Conservation (phyloP, 2,888 invertebrate genomes). For the Bhutanitis thaidina region DNA sequence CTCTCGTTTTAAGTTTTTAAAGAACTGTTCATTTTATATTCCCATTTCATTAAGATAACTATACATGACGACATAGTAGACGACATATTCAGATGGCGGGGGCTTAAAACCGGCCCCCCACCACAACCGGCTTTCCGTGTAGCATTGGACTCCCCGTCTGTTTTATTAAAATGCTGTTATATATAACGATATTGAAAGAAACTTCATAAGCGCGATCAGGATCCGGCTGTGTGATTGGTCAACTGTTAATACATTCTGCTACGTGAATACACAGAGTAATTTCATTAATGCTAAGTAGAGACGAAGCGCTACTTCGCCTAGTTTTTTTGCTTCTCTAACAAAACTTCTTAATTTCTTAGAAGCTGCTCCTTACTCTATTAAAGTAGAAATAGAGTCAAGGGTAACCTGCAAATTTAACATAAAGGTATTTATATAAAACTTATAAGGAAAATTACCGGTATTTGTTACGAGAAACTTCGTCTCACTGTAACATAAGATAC, state of each 20-base stretch:
- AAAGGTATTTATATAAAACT: too few relatives aligned
- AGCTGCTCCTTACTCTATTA: too few relatives aligned
- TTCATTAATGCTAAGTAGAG: neutral
- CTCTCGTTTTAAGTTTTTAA: conserved; percentile 43
- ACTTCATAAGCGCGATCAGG: conserved; percentile 56
- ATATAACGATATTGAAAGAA: conserved; percentile 33
- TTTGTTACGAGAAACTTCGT: too few relatives aligned
- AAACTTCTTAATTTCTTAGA: too few relatives aligned
- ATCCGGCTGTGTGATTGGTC: conserved; percentile 34
- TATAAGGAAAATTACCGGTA: too few relatives aligned
- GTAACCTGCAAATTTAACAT: too few relatives aligned
- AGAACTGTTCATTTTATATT: conserved; percentile 37
- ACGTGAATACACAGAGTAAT: neutral
- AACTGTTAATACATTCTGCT: neutral
- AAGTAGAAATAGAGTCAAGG: too few relatives aligned
- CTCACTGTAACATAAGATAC: too few relatives aligned
- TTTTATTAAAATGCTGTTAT: conserved; percentile 12
- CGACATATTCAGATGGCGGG: conserved; percentile 48
- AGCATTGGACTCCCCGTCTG: conserved; percentile 46
- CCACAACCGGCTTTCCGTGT: conserved; percentile 46
- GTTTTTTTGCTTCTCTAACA: too few relatives aligned
- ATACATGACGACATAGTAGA: conserved; percentile 39
- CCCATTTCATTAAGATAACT: conserved; percentile 42
- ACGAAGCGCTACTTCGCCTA: neutral
- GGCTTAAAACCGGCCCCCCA: conserved; percentile 45